phyloP scores from a whole-genome alignment of 2,113 vertebrate genomes.

The Epinephelus moara region DNA sequence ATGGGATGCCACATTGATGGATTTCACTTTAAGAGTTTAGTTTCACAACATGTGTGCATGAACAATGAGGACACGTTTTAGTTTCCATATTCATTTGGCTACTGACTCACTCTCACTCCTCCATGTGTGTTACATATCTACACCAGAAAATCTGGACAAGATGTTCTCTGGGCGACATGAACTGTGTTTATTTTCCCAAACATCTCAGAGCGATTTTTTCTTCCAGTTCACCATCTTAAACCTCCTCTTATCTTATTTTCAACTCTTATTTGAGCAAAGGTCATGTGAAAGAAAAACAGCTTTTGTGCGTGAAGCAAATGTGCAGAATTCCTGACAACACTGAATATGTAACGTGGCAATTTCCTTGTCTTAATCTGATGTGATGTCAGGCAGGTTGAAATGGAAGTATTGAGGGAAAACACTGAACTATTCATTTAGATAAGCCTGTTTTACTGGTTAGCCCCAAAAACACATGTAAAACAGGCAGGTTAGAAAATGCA shows the following conservation, averaged over 20 bases:
- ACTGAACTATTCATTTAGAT: constrained; percentile 51
- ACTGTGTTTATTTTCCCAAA: background rate
- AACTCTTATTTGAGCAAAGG: constrained; percentile 39
- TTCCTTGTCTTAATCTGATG: constrained; percentile 44
- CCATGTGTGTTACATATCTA: background rate
- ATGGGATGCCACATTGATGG: constrained; percentile 8
- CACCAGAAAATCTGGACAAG: background rate
- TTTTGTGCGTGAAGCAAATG: constrained; percentile 19
- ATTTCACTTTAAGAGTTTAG: constrained; percentile 47
- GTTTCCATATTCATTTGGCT: background rate
- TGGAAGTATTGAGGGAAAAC: constrained; percentile 42
- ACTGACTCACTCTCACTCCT: background rate
- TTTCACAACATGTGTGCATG: constrained; percentile 4
- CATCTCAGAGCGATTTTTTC: background rate
- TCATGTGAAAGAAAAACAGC: constrained; percentile 66
- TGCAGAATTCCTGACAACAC: constrained; percentile 56
- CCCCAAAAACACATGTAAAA: constrained; percentile 69
- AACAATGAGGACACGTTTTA: background rate
- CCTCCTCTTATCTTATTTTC: constrained; percentile 47
- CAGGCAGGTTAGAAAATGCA: constrained; percentile 60
- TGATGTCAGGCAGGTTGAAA: constrained; percentile 37
- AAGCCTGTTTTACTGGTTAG: constrained; percentile 69
- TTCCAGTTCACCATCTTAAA: constrained; percentile 7
- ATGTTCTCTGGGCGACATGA: background rate
- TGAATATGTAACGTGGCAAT: constrained; percentile 49